Evolutionary conservation across 2,113 vertebrate species (phyloP).

Genomic region (Colaptes auratus): DNA sequence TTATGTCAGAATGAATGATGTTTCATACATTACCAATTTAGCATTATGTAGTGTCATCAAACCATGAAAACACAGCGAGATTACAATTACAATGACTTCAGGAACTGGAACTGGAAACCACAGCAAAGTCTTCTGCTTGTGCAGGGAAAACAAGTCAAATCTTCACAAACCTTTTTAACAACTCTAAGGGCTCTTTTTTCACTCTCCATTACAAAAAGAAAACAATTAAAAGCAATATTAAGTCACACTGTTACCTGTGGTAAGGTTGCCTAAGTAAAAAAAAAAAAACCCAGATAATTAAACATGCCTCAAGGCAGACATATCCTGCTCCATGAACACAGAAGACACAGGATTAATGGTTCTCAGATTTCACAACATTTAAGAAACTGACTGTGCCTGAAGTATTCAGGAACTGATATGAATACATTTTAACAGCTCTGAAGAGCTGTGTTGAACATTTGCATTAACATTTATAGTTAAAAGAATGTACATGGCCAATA

Average conservation of each 20-base stretch:
- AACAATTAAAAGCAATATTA: background rate
- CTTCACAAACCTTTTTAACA: background rate
- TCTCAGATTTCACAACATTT: slow-evolving; percentile 6
- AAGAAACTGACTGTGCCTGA: background rate
- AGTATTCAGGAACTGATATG: background rate
- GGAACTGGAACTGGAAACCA: background rate
- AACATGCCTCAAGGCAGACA: background rate
- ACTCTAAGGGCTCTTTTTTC: background rate
- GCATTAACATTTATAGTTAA: background rate
- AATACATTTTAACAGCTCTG: slow-evolving; percentile 15
- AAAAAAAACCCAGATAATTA: background rate
- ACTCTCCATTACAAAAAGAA: background rate
- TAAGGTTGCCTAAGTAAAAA: background rate
- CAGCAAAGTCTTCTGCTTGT: background rate
- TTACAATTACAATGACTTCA: background rate
- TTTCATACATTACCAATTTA: background rate
- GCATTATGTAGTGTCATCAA: background rate
- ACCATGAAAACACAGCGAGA: background rate
- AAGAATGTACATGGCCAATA: background rate
- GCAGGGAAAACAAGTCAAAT: background rate
- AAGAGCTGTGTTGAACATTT: slow-evolving; percentile 6
- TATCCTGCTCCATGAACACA: background rate
- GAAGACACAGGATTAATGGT: background rate
- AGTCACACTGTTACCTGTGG: background rate
- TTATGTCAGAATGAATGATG: background rate